Evolutionary conservation across 2,113 vertebrate species (phyloP).

Genomic region (Vulpes lagopus): DNA sequence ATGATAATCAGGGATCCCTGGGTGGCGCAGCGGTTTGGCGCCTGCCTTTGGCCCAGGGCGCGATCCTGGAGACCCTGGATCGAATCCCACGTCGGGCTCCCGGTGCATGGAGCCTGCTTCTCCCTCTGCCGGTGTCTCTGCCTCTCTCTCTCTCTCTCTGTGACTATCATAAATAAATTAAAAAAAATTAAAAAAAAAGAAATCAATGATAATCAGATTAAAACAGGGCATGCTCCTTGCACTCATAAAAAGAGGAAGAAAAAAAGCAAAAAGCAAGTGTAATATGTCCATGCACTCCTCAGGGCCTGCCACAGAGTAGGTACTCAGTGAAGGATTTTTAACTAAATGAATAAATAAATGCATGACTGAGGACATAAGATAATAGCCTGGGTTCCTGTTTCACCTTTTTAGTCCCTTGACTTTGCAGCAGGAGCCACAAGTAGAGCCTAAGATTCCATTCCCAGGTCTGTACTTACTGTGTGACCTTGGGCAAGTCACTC

Average conservation of each 20-base stretch:
- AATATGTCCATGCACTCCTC: neutral
- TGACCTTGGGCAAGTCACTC: slow-evolving; percentile 22
- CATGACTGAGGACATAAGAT: neutral
- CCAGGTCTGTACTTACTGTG: neutral
- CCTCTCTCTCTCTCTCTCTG: too few species aligned
- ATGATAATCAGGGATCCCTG: too few species aligned
- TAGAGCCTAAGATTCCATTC: neutral
- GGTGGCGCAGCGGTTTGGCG: too few species aligned
- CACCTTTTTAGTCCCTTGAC: neutral
- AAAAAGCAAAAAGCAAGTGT: neutral
- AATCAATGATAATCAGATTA: neutral
- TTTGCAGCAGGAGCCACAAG: neutral
- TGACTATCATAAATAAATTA: too few species aligned
- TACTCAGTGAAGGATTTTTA: slow-evolving; percentile 21
- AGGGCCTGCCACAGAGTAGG: neutral
- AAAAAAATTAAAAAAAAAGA: too few species aligned
- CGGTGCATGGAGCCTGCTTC: too few species aligned
- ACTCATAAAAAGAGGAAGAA: neutral
- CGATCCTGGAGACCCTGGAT: too few species aligned
- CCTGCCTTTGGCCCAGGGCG: too few species aligned
- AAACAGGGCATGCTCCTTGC: neutral
- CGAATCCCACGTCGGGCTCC: too few species aligned
- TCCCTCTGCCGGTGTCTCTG: too few species aligned
- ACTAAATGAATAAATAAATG: slow-evolving; percentile 15
- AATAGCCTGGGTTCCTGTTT: neutral